Base-by-base conservation (phyloP, 2,113 vertebrate genomes). In the Alouatta palliata region DNA sequence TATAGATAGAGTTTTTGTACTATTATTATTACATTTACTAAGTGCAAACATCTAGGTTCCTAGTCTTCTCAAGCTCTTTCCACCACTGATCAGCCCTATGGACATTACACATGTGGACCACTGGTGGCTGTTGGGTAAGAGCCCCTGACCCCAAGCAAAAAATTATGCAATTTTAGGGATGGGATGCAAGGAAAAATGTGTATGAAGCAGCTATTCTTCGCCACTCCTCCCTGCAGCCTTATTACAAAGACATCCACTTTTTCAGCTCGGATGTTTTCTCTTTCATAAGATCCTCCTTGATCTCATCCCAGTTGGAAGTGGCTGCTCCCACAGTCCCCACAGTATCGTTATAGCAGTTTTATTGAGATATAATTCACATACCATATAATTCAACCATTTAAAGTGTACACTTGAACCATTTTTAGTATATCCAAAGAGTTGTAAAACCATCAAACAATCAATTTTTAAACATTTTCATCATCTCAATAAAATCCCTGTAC, bases 381-480 rank as follows among this genome's bases (percentile, higher is more conserved):
- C 13, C 77, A 23, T 84, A 79, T 4, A 76, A 40, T 54, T 87
- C 37, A 76, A 37, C 9, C 58, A 45, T 80, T 92, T 77, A 37
- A 77, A 79, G 25, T 90, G 27, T 35, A 47, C 35, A 52, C 43
- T 90, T 92, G 6, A 66, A 2, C 61, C 47, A 2, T 0, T 85
- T 64, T 95, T 66, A 3, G 6, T 66, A 45, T 85, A 68, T 56
- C 77, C 23, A n/a, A 21, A 10, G 61, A 93, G n/a, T 80, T 90
- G n/a, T 56, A 10, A 21, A 86, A 32, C 4, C 8, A 81, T 75
- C 32, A 56, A n/a, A 27, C 17, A 71, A 12, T 79, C 30, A 93
- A 58, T 66, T 88, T 91, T 89, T 73, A 30, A 89, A 93, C 11
- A 93, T 80, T 70, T 96, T 83, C 20, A 56, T 83, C 20, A 86